Base-by-base conservation (phyloP, 2,113 vertebrate species). In the Cyprinodon brontotheroides region DNA sequence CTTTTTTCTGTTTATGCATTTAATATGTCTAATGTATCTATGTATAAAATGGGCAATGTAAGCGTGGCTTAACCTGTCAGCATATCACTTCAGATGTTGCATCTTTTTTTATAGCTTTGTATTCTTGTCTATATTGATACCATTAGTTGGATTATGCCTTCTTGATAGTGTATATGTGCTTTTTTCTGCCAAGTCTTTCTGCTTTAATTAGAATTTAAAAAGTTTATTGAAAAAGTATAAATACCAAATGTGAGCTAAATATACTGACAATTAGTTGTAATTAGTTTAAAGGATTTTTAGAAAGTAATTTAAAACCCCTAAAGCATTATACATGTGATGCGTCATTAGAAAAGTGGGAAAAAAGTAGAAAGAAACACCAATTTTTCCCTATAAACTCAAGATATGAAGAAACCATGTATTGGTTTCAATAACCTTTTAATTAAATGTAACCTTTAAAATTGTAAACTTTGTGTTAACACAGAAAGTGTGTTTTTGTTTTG, bases 51-150 rank as follows among this genome's bases (percentile, higher is more conserved):
- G 17, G 61, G 61, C n/a, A 59, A 39, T 75, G 61, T 39, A 70
- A 80, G 36, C 62, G 65, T 11, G 76, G 57, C 37, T 75, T 68
- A 73, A 70, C 68, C 77, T 85, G 81, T 88, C 83, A 75, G 63
- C 53, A 57, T 68, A 40, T 83, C 48, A 68, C 14, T 70, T 43
- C 9, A 79, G n/a, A 7, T 75, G 61, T 74, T 79, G 39, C 36
- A 12, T 77, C 13, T 59, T 39, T 70, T 65, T 77, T 47, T 59
- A 63, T 39, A 65, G 59, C n/a, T 74, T 39, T 43, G 64, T 63
- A 41, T 65, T 41, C 68, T 5, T 61, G 45, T n/a, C 40, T 40
- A 1, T 53, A 45, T 65, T 20, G 22, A 38, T 57, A 53, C 1
- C 50, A 68, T 72, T 72, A 66, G 22, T 36, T 12, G 45, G 63